These are phyloP conservation scores for Chalcosyrphus nemorum DNA, from an alignment of 2,888 invertebrate genomes.

Conservation along the genomic window DNA sequence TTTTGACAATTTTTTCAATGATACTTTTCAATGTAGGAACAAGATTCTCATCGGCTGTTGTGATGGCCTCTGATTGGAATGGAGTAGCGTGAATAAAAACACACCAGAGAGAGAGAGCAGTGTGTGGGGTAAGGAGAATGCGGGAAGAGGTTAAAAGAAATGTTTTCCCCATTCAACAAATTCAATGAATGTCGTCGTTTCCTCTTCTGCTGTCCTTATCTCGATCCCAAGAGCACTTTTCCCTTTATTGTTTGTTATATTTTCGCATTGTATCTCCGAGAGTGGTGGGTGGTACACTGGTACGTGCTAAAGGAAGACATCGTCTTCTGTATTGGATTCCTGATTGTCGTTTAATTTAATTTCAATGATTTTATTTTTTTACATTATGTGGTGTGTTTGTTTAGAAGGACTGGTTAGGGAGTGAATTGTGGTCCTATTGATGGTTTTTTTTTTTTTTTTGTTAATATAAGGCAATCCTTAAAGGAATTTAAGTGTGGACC, in stretches of 20 bases:
- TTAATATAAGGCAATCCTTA: constrained; percentile 3
- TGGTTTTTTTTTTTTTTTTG: neutral
- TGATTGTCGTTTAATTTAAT: constrained; percentile 68
- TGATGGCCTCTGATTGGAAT: constrained; percentile 22
- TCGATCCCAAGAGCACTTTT: constrained; percentile 31
- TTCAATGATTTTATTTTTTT: constrained; percentile 52
- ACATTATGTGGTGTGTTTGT: neutral
- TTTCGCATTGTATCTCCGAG: neutral
- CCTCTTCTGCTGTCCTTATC: constrained; percentile 36
- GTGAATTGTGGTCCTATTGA: constrained; percentile 11
- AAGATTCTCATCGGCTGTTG: constrained; percentile 17
- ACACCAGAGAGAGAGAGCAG: neutral
- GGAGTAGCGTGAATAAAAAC: constrained; percentile 2
- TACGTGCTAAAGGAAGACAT: constrained; percentile 32
- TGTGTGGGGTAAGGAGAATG: neutral
- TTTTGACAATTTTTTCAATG: neutral
- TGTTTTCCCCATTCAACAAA: constrained; percentile 30
- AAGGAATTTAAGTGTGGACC: constrained; percentile 8
- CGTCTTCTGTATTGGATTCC: constrained; percentile 38
- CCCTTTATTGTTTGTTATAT: constrained; percentile 3
- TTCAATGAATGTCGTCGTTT: constrained; percentile 31
- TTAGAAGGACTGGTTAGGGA: neutral
- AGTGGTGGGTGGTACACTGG: neutral
- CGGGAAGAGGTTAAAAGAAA: constrained; percentile 1
- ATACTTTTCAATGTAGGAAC: neutral